A percentile compares a stretch with the other conserved stretches of the same genome.
These are phyloP conservation scores for Cephus pulcher DNA, from an alignment of 2,888 invertebrate genomes.

Conservation along the genomic window DNA sequence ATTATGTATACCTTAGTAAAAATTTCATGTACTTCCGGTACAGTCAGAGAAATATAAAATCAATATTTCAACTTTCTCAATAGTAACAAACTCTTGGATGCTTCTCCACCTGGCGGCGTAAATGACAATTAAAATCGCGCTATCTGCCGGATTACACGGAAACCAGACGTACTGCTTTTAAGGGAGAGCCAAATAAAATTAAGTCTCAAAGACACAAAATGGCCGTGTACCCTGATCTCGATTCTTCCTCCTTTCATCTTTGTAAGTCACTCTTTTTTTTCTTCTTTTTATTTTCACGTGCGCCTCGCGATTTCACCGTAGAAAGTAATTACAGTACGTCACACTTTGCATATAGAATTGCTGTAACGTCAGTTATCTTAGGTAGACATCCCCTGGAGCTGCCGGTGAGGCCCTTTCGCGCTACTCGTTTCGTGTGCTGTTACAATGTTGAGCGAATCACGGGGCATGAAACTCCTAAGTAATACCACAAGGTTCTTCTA, in stretches of 20 bases:
- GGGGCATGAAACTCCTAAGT: not conserved
- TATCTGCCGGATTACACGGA: not conserved
- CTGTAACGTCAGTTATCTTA: slow-evolving; percentile 1
- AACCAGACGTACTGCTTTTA: not conserved
- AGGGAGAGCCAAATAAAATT: not conserved
- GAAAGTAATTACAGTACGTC: not conserved
- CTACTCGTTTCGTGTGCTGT: not conserved
- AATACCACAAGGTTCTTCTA: not conserved
- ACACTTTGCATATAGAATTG: slow-evolving; percentile 4
- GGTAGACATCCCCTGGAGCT: not conserved
- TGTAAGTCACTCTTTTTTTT: not conserved
- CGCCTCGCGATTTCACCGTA: not conserved
- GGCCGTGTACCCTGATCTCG: not conserved
- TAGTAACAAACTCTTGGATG: not conserved
- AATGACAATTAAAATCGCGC: not conserved
- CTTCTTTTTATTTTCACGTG: not conserved
- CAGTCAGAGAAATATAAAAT: not conserved
- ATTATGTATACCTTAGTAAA: not conserved
- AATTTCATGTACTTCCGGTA: not conserved
- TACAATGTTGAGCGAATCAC: not conserved
- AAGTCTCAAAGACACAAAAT: not conserved
- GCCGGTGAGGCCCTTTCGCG: not conserved
- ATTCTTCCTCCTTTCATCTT: not conserved
- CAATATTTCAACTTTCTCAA: not conserved
- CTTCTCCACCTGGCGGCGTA: not conserved